Evolutionary conservation across 2,113 vertebrate species (phyloP), one percentile per base, ranked within the genome.

Genomic region (Apeltes quadracus): DNA sequence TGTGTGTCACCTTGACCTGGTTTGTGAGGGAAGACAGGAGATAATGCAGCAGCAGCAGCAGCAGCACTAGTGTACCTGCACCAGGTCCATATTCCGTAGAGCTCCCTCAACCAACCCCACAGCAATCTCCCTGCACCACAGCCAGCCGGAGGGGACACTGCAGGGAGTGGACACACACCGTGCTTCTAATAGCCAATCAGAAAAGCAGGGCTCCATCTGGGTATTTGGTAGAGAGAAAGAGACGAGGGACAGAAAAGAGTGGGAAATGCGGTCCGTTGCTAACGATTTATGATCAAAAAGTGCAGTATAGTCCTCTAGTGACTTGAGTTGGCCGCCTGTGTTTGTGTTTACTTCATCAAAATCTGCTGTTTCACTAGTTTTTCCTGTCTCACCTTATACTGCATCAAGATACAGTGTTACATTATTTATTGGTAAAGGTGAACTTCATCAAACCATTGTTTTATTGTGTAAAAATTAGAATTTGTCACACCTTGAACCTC

Each of bases 1-100:
- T 15, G 1, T 65, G 68, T 78, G 86, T 92, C 81, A 91, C 90
- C 90, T 93, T 92, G 90, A 90, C 90, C 88, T 87, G 84, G 71
- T 90, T 92, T 81, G 57, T 56, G 72, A 81, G 41, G 48, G 61
- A 76, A 51, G 64, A 75, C 41, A 71, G 57, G 46, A 76, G 56
- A 73, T 66, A 83, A 76, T 66, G 82, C 75, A 82, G 72, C 84
- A 83, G 56, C 58, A 41, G 82, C 75, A 82, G 72, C 84, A 83
- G 53, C 58, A 38, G 61, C 58, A 68, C 70, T 43, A 74, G 43
- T 76, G 59, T 68, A 79, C 73, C 69, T 84, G 72, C 69, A 85
- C 75, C 68, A 82, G 81, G 77, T 87, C 82, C 55, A 69, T 82
- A 64, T 81, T 73, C 70, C 62, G 71, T 70, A 56, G 55, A 46